phyloP scores from a whole-genome alignment of 2,888 invertebrate genomes.

The Ashinkailepas kermadecensis region DNA sequence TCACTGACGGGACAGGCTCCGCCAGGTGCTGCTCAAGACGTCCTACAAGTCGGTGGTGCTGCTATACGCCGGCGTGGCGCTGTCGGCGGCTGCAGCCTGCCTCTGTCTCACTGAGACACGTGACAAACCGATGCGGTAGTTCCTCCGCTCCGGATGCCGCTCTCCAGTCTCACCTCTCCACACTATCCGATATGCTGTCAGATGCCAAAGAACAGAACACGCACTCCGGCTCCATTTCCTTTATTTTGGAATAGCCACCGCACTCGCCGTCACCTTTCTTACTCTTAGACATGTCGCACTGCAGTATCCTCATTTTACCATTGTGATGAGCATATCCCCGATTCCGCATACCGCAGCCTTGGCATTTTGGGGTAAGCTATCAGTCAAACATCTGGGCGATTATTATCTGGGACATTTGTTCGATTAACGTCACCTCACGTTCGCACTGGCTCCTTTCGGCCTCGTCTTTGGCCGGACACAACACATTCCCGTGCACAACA shows the following conservation, averaged over 20 bases:
- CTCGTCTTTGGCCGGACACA: too few relatives aligned
- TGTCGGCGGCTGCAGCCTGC: constrained; percentile 41
- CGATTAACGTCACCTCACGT: too few relatives aligned
- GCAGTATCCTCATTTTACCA: too few relatives aligned
- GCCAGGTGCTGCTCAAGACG: constrained; percentile 63
- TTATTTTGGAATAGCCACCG: neutral
- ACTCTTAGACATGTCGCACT: too few relatives aligned
- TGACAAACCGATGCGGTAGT: constrained; percentile 43
- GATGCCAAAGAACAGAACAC: too few relatives aligned
- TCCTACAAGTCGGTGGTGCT: constrained; percentile 56
- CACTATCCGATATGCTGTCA: neutral
- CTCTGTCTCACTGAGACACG: constrained; percentile 75
- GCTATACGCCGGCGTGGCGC: constrained; percentile 44
- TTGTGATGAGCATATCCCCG: too few relatives aligned
- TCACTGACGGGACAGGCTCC: neutral
- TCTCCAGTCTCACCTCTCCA: neutral
- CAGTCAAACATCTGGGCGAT: too few relatives aligned
- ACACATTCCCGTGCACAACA: too few relatives aligned
- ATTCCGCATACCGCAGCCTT: too few relatives aligned
- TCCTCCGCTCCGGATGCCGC: neutral
- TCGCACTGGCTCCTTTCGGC: too few relatives aligned
- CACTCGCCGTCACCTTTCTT: neutral
- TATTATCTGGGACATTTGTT: too few relatives aligned
- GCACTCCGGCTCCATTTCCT: neutral
- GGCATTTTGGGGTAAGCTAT: too few relatives aligned